Evolutionary conservation across 2,888 invertebrate species (phyloP).

Genomic region (Buathra laborator): DNA sequence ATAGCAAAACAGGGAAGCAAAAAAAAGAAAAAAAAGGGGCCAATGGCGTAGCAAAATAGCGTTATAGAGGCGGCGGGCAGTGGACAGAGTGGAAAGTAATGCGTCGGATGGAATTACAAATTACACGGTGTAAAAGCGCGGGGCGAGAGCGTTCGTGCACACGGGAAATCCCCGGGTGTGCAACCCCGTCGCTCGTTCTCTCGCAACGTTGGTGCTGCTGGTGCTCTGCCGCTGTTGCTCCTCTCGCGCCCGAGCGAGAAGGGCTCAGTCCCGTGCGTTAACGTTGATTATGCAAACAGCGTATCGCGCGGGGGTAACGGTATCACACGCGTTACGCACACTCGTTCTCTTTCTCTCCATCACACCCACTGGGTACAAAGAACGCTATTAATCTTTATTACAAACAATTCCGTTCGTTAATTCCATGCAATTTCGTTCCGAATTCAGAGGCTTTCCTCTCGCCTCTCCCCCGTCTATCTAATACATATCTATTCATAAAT

Average conservation of each 20-base stretch:
- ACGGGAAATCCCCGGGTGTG: conserved; percentile 57
- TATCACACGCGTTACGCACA: conserved; percentile 68
- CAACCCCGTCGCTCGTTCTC: conserved; percentile 43
- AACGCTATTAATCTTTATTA: conserved; percentile 79
- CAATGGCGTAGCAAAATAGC: conserved; percentile 43
- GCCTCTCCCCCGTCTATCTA: background rate
- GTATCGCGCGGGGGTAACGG: conserved; percentile 66
- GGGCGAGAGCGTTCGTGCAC: conserved; percentile 39
- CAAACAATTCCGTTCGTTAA: conserved; percentile 78
- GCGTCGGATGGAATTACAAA: conserved; percentile 79
- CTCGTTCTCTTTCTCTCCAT: conserved; percentile 41
- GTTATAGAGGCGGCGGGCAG: conserved; percentile 67
- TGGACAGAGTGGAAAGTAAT: conserved; percentile 79
- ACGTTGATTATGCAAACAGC: conserved; percentile 81
- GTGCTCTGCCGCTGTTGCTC: conserved; percentile 49
- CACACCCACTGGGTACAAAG: conserved; percentile 73
- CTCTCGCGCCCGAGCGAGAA: conserved; percentile 66
- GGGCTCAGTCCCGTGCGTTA: conserved; percentile 75
- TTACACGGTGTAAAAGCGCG: conserved; percentile 77
- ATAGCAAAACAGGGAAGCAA: conserved; percentile 14
- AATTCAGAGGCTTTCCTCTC: background rate
- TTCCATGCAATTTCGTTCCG: conserved; percentile 75
- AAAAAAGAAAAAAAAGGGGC: conserved; percentile 26
- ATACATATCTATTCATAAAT: background rate
- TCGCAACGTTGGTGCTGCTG: conserved; percentile 35